A percentile compares a stretch with the other conserved stretches of the same genome.
Conservation (phyloP, 1,140 invertebrate genomes). For the Listronotus bonariensis region DNA sequence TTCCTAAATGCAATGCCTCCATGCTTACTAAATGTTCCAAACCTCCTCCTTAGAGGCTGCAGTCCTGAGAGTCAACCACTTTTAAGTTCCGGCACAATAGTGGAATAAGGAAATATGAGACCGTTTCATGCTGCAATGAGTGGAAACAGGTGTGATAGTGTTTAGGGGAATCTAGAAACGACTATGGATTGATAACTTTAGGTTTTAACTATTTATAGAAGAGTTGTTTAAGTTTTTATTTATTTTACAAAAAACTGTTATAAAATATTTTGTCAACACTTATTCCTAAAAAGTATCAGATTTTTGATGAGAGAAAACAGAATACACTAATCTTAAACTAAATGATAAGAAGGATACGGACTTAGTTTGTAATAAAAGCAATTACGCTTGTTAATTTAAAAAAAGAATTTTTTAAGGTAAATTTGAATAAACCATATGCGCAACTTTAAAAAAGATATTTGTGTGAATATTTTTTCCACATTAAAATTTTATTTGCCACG, state of each 20-base stretch:
- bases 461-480: too few species aligned
- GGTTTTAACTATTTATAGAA: conserved; percentile 3
- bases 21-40: conserved; percentile 62
- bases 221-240: neutral
- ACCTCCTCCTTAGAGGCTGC: conserved; percentile 62
- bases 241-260: too few species aligned
- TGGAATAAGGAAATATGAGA: conserved; percentile 55
- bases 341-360: too few species aligned
- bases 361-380: too few species aligned
- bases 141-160: conserved; percentile 83
- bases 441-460: too few species aligned
- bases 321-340: too few species aligned
- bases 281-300: too few species aligned
- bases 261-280: neutral
- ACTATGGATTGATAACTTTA: conserved; percentile 17
- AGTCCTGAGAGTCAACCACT: conserved; percentile 64
- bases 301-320: too few species aligned
- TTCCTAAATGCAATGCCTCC: conserved; percentile 61
- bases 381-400: too few species aligned
- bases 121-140: conserved; percentile 77
- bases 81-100: conserved; percentile 51
- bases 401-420: too few species aligned
- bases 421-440: too few species aligned
- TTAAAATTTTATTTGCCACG: too few species aligned
- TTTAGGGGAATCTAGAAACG: conserved; percentile 10